A percentile compares a stretch with the other conserved stretches of the same genome.
Conservation (phyloP, 2,797 vertebrate species). For the Carduelis carduelis region DNA sequence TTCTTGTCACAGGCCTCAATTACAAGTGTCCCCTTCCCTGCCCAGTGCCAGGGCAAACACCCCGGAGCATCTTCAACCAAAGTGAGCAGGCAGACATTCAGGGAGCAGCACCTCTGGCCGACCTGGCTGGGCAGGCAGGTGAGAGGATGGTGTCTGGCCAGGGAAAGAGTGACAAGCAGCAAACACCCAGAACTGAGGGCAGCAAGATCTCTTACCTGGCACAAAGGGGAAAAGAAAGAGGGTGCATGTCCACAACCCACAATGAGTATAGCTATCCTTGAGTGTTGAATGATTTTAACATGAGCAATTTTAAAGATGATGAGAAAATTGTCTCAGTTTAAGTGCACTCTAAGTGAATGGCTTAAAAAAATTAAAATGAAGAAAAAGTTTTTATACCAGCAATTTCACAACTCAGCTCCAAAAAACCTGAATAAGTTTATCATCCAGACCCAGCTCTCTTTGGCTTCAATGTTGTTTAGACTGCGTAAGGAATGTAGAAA, state of each 20-base stretch:
- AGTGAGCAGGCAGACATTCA: accelerated
- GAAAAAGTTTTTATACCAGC: not conserved
- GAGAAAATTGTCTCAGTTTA: not conserved
- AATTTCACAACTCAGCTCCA: not conserved
- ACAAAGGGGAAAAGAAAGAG: not conserved
- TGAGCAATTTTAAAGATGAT: not conserved
- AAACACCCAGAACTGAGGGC: not conserved
- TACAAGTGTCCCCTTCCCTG: not conserved
- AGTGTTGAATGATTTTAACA: not conserved
- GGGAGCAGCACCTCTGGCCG: not conserved
- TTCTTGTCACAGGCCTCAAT: not conserved
- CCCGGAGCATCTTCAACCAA: not conserved
- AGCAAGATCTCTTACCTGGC: not conserved
- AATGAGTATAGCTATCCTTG: not conserved
- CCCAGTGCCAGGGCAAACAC: not conserved
- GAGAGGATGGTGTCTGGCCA: accelerated
- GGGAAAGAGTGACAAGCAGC: not conserved
- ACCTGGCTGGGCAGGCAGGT: not conserved
- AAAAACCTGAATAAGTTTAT: not conserved
- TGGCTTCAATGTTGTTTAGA: conserved; percentile 40
- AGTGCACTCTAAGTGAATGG: not conserved
- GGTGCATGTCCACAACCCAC: not conserved
- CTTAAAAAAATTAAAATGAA: not conserved
- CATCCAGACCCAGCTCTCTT: not conserved
- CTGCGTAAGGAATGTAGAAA: conserved; percentile 33